phyloP scores from a whole-genome alignment of 2,888 invertebrate genomes.

The Odontomyia ornata region DNA sequence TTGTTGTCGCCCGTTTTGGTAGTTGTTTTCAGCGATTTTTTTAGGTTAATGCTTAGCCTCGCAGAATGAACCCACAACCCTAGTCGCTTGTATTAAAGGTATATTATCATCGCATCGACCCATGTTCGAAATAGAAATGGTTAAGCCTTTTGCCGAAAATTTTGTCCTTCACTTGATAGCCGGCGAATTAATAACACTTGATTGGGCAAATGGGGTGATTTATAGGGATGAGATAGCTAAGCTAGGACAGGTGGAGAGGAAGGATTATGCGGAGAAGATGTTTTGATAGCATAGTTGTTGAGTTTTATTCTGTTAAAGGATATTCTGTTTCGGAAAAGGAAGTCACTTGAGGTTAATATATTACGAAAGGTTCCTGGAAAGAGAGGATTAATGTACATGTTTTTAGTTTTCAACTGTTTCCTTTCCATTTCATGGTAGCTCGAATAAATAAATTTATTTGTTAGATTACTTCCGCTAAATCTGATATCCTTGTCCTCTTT shows the following conservation, averaged over 20 bases:
- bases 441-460: no score
- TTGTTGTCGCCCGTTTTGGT: neutral
- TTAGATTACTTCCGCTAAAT: no score
- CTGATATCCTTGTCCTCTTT: no score
- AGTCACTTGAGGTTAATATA: no score
- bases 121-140: slow-evolving; percentile 16
- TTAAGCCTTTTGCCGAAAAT: slow-evolving; percentile 2
- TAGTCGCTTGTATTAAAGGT: neutral
- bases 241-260: neutral
- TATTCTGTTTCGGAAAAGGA: no score
- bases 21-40: neutral
- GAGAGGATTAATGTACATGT: no score
- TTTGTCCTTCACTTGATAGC: neutral
- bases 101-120: slow-evolving; percentile 7
- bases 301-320: no score
- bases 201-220: slow-evolving; percentile 17
- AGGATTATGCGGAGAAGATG: neutral
- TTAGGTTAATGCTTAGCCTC: slow-evolving; percentile 34
- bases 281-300: neutral
- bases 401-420: no score
- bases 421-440: no score
- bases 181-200: slow-evolving; percentile 30
- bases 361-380: no score
- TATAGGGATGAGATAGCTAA: neutral
- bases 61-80: neutral